phyloP scores from a whole-genome alignment of 2,797 vertebrate genomes.

The Pseudotriccus pelzelni region DNA sequence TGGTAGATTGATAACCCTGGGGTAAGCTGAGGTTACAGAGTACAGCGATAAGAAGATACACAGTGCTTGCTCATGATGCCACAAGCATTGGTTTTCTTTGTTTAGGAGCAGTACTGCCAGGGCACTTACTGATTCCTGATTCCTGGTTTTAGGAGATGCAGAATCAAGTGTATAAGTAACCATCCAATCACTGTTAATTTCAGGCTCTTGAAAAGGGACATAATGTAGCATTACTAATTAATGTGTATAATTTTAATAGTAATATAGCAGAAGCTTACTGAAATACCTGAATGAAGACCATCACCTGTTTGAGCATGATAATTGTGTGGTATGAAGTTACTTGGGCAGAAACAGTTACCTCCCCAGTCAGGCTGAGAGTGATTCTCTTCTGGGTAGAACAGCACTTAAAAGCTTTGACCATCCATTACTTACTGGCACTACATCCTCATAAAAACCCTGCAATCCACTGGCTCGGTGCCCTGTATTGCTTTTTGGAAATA shows the following conservation, averaged over 20 bases:
- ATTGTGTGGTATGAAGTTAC: not conserved
- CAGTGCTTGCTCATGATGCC: not conserved
- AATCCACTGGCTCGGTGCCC: not conserved
- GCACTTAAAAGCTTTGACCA: not conserved
- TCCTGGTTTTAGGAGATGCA: not conserved
- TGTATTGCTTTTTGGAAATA: not conserved
- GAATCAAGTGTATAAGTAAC: not conserved
- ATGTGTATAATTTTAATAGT: not conserved
- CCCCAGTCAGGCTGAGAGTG: not conserved
- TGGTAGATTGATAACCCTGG: not conserved
- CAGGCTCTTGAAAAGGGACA: not conserved
- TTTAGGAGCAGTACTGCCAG: not conserved
- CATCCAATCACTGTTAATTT: not conserved
- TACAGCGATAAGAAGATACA: rapidly evolving
- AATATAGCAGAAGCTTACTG: not conserved
- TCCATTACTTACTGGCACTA: not conserved
- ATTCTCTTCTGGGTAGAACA: not conserved
- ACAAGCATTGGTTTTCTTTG: not conserved
- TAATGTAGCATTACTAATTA: not conserved
- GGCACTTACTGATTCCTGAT: not conserved
- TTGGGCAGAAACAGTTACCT: not conserved
- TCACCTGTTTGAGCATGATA: not conserved
- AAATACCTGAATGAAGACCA: not conserved
- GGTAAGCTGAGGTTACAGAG: not conserved
- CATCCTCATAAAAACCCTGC: not conserved